Evolutionary conservation across 2,797 vertebrate species (phyloP).

Genomic region (Sebastes reedi): DNA sequence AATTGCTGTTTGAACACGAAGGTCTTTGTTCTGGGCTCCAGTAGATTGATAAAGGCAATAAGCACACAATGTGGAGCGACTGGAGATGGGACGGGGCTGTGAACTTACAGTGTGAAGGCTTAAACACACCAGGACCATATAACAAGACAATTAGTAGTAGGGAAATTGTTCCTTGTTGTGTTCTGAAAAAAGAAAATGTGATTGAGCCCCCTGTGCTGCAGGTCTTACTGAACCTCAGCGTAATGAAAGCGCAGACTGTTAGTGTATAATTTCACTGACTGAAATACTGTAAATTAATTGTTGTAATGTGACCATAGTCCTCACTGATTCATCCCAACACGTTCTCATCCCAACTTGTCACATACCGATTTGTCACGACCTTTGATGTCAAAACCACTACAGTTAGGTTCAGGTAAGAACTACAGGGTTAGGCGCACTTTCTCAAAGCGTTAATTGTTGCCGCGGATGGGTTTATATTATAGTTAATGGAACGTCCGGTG

Average conservation of each 20-base stretch:
- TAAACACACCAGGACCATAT: slow-evolving; percentile 60
- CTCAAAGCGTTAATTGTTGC: no score
- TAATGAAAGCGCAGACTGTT: slow-evolving; percentile 43
- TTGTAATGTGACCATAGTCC: slow-evolving; percentile 19
- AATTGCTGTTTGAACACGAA: slow-evolving; percentile 94
- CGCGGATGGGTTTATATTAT: no score
- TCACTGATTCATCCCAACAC: neutral
- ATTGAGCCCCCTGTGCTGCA: slow-evolving; percentile 45
- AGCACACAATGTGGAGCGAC: slow-evolving; percentile 86
- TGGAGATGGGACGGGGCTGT: slow-evolving; percentile 62
- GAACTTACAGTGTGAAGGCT: slow-evolving; percentile 62
- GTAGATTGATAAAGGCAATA: slow-evolving; percentile 85
- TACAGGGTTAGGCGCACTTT: neutral
- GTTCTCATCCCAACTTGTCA: no score
- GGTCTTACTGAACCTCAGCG: slow-evolving; percentile 41
- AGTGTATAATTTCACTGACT: slow-evolving; percentile 30
- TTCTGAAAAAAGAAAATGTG: slow-evolving; percentile 23
- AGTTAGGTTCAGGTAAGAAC: neutral
- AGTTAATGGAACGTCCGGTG: no score
- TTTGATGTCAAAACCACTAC: no score
- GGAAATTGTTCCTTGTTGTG: slow-evolving; percentile 57
- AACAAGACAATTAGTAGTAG: slow-evolving; percentile 68
- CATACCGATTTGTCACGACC: no score
- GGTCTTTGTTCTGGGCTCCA: slow-evolving; percentile 95
- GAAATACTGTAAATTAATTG: slow-evolving; percentile 6